These are phyloP conservation scores for Lagodon rhomboides DNA, from an alignment of 2,797 vertebrate genomes.

Conservation along the genomic window DNA sequence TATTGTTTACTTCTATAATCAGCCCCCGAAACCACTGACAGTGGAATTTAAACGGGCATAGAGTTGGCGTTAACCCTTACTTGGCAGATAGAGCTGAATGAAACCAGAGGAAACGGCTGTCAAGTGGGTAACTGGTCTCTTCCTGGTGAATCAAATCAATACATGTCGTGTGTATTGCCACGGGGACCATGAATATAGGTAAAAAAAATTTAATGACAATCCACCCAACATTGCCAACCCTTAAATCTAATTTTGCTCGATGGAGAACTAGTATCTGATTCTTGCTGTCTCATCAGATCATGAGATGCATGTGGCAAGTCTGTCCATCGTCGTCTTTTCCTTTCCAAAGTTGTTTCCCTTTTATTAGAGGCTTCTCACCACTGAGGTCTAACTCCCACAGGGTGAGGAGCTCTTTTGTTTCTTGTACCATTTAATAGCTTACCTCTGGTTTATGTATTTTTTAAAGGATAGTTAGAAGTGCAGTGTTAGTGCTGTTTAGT, in stretches of 20 bases:
- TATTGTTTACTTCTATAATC: conserved; percentile 14
- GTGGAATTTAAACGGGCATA: neutral
- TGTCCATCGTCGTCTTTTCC: neutral
- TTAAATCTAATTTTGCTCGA: neutral
- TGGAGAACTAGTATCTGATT: neutral
- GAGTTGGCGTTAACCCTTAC: neutral
- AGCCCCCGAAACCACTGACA: conserved; percentile 10
- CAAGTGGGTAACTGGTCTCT: neutral
- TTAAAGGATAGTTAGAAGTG: conserved; percentile 50
- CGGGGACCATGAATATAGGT: neutral
- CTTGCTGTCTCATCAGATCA: neutral
- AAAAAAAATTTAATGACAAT: neutral
- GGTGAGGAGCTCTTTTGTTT: conserved; percentile 18
- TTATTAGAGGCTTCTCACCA: conserved; percentile 11
- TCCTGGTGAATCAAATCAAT: neutral
- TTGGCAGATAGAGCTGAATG: neutral
- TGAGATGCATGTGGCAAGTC: conserved; percentile 4
- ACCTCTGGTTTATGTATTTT: conserved; percentile 58
- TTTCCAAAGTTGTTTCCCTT: conserved; percentile 1
- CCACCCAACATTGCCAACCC: neutral
- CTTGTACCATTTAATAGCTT: conserved; percentile 44
- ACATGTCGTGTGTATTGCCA: neutral
- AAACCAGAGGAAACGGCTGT: neutral
- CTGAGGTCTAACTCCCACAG: neutral
- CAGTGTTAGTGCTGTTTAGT: conserved; percentile 48